Percentiles rank a stretch among this genome's conserved stretches.
Evolutionary conservation across 2,797 vertebrate species (phyloP).

Genomic region (Spinibarbus caldwelli): DNA sequence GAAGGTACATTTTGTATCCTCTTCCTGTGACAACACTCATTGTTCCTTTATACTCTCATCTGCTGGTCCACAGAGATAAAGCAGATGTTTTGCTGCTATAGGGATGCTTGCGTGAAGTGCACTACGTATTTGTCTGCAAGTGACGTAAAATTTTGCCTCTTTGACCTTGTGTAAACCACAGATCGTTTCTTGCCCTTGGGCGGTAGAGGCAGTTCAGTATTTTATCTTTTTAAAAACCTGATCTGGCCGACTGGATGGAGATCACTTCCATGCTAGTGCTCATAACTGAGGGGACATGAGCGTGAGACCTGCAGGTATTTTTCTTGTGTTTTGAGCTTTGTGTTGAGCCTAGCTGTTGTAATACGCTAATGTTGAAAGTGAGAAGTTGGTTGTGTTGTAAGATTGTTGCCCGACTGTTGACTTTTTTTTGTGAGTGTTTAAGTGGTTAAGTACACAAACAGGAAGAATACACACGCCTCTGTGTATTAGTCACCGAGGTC

Average conservation of each 20-base stretch:
- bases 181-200: slow-evolving; percentile 39
- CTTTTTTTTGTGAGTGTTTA: background rate
- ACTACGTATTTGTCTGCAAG: slow-evolving; percentile 10
- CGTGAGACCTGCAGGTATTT: slow-evolving; percentile 62
- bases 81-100: background rate
- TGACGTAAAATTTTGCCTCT: slow-evolving; percentile 37
- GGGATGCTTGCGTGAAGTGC: slow-evolving; percentile 21
- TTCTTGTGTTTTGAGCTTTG: background rate
- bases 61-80: slow-evolving; percentile 54
- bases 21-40: slow-evolving; percentile 27
- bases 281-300: slow-evolving; percentile 50
- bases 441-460: slow-evolving; percentile 19
- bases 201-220: background rate
- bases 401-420: background rate
- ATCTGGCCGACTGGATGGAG: slow-evolving; percentile 18
- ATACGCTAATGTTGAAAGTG: background rate
- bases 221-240: slow-evolving; percentile 34
- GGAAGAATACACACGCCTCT: slow-evolving; percentile 28
- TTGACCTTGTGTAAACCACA: slow-evolving; percentile 44
- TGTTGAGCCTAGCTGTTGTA: background rate
- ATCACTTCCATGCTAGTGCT: slow-evolving; percentile 7
- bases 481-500: slow-evolving; percentile 29
- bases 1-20: slow-evolving; percentile 15
- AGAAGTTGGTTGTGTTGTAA: slow-evolving; percentile 7
- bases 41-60: slow-evolving; percentile 20